Conservation (phyloP, 1,140 invertebrate genomes). For the Glossosoma conforme region DNA sequence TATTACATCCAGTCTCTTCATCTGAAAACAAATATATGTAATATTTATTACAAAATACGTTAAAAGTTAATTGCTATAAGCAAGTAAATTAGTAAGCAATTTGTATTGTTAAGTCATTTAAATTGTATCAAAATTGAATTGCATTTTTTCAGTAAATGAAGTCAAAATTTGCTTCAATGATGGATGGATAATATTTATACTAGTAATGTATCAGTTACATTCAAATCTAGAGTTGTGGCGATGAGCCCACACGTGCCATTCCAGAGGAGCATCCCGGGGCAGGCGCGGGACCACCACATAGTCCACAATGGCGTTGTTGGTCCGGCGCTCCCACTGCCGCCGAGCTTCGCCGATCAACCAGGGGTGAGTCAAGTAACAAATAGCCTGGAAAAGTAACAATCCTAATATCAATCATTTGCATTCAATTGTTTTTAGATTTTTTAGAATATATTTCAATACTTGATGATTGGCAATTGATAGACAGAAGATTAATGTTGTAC, state of each 20-base stretch:
- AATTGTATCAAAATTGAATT: too few species aligned
- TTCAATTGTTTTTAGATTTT: too few species aligned
- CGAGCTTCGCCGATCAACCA: conserved; percentile 66
- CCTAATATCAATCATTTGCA: too few species aligned
- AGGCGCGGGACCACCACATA: conserved; percentile 77
- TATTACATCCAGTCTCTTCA: conserved; percentile 80
- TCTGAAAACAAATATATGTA: conserved; percentile 52
- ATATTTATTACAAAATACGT: neutral
- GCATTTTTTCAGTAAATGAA: too few species aligned
- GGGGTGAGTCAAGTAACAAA: conserved; percentile 73
- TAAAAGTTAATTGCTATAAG: too few species aligned
- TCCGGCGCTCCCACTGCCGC: conserved; percentile 73
- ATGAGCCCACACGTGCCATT: conserved; percentile 90
- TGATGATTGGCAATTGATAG: too few species aligned
- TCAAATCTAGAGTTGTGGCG: conserved; percentile 80
- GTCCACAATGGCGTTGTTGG: conserved; percentile 82
- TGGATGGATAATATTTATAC: too few species aligned
- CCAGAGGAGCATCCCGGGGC: conserved; percentile 75
- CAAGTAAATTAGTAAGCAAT: too few species aligned
- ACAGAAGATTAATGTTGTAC: too few species aligned
- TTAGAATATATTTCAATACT: too few species aligned
- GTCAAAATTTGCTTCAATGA: too few species aligned
- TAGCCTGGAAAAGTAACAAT: conserved; percentile 60
- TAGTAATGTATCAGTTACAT: conserved; percentile 56
- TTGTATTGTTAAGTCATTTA: too few species aligned